These are phyloP conservation scores for Cantharis rufa DNA, from an alignment of 2,888 invertebrate genomes.

Conservation along the genomic window DNA sequence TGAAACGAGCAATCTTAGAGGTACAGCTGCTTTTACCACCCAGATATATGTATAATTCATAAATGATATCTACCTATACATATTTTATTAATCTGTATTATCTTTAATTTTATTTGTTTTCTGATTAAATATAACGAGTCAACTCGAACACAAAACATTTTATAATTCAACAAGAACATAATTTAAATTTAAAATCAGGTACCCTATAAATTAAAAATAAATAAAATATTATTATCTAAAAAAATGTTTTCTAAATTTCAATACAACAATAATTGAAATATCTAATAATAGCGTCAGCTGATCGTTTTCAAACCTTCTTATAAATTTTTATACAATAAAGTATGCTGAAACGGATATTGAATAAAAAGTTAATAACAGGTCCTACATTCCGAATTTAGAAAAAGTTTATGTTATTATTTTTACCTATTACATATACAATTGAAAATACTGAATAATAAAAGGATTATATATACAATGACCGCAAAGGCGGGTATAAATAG, in stretches of 20 bases:
- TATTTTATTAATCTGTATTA: not conserved
- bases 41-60: not conserved
- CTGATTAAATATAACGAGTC: not conserved
- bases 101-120: not conserved
- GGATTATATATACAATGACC: constrained; percentile 3
- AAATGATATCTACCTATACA: not conserved
- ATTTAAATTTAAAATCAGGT: too few species aligned
- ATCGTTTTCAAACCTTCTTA: too few species aligned
- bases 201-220: too few species aligned
- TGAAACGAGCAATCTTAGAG: not conserved
- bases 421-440: constrained; percentile 4
- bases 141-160: not conserved
- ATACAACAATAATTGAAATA: too few species aligned
- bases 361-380: too few species aligned
- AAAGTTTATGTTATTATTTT: not conserved
- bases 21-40: not conserved
- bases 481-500: constrained; percentile 36
- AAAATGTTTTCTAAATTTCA: too few species aligned
- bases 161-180: not conserved
- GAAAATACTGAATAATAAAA: constrained; percentile 23
- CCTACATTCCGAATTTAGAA: not conserved
- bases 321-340: too few species aligned
- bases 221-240: too few species aligned
- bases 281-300: too few species aligned
- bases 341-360: too few species aligned